Conservation (phyloP, 92 coral and sea anemone species). For the Pocillopora meandrina region DNA sequence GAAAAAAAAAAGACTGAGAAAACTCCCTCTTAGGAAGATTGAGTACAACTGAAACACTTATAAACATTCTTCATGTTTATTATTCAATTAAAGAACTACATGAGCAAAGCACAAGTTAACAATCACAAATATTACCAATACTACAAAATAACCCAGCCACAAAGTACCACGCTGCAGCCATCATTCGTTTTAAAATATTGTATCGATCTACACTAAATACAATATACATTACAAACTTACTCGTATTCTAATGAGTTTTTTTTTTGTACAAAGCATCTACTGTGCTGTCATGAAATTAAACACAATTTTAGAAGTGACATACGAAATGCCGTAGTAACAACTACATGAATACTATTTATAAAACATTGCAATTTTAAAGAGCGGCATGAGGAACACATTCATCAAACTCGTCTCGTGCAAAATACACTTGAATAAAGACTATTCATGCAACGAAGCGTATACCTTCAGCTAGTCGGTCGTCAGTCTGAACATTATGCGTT, state of each 20-base stretch:
- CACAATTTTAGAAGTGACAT: neutral
- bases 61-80: no score
- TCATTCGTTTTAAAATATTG: conserved; percentile 7
- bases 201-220: neutral
- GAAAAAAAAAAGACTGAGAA: no score
- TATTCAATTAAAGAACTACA: no score
- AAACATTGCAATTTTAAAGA: neutral
- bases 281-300: neutral
- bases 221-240: neutral
- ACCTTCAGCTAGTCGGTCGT: neutral
- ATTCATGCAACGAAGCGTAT: neutral
- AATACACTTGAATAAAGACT: conserved; percentile 5
- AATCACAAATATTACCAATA: conserved; percentile 11
- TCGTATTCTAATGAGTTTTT: neutral
- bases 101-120: conserved; percentile 12
- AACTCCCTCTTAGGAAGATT: no score
- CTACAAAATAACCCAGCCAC: neutral
- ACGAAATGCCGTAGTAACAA: neutral
- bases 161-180: conserved; percentile 1
- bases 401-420: neutral
- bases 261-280: conserved; percentile 16
- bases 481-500: neutral
- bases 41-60: no score
- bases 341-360: neutral
- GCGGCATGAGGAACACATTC: neutral